phyloP scores from a whole-genome alignment of 1,140 invertebrate species.

The Colletes latitarsis region DNA sequence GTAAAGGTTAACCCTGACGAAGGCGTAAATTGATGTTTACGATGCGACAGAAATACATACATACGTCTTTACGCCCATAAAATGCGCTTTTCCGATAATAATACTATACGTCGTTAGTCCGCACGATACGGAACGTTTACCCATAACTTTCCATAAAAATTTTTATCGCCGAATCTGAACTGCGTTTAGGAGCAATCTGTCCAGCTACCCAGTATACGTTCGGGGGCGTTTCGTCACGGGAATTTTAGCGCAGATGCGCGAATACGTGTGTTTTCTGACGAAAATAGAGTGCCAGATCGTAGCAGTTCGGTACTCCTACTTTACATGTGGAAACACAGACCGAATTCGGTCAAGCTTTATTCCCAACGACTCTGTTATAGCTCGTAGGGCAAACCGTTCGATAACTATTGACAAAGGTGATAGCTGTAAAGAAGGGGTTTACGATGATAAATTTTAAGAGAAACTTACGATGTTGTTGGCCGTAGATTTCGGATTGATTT shows the following conservation, averaged over 20 bases:
- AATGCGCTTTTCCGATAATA: no score
- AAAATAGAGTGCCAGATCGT: slow-evolving; percentile 39
- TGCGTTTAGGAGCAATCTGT: no score
- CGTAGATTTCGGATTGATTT: slow-evolving; percentile 71
- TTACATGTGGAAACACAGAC: not conserved
- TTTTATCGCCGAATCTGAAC: no score
- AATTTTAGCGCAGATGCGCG: slow-evolving; percentile 15
- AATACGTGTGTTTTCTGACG: slow-evolving; percentile 37
- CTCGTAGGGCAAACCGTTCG: not conserved
- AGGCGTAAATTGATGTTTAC: no score
- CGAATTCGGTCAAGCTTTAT: not conserved
- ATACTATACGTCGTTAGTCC: no score
- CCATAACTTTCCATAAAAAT: no score
- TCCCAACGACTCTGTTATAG: not conserved
- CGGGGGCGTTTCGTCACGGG: slow-evolving; percentile 3
- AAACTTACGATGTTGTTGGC: slow-evolving; percentile 72
- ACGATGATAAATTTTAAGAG: not conserved
- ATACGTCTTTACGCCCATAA: no score
- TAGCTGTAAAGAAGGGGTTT: no score
- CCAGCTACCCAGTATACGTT: not conserved
- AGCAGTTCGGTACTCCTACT: slow-evolving; percentile 4
- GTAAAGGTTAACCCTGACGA: no score
- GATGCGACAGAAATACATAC: no score
- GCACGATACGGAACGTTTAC: no score
- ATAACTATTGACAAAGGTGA: not conserved